phyloP scores from a whole-genome alignment of 1,140 invertebrate species.

The Aplysia californica region DNA sequence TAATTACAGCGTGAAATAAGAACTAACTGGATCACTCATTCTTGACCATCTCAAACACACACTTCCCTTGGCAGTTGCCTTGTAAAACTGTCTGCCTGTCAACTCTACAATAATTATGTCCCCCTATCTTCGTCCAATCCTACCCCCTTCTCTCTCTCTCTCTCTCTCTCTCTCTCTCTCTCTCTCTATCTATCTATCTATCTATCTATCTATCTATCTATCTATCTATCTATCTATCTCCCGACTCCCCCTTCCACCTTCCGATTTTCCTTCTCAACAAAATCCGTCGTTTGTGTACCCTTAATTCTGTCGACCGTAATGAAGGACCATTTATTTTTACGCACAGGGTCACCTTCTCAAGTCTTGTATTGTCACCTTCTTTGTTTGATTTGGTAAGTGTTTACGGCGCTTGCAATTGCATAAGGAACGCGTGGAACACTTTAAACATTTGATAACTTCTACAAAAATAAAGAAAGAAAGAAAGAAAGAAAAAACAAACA shows the following conservation, averaged over 20 bases:
- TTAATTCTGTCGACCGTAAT: no score
- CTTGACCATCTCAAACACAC: slow-evolving; percentile 6
- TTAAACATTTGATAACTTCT: no score
- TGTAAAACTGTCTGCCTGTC: neutral
- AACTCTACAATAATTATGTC: neutral
- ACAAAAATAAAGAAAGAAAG: no score
- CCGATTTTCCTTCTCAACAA: neutral
- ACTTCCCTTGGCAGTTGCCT: no score
- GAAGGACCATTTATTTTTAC: no score
- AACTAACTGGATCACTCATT: neutral
- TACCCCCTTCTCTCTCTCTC: neutral
- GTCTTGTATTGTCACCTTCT: no score
- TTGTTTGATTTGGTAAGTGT: no score
- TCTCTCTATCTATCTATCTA: neutral
- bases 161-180: slow-evolving; percentile 12
- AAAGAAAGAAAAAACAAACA: no score
- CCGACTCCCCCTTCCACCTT: neutral
- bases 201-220: neutral
- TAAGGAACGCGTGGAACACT: no score
- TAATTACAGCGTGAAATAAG: neutral
- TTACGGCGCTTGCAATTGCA: no score
- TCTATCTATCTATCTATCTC: slow-evolving; percentile 1
- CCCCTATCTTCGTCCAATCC: neutral
- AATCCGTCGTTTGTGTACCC: no score
- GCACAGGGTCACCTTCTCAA: no score